A percentile compares a stretch with the other conserved stretches of the same genome.
phyloP scores from a whole-genome alignment of 2,888 invertebrate genomes.

The Adineta ricciae region DNA sequence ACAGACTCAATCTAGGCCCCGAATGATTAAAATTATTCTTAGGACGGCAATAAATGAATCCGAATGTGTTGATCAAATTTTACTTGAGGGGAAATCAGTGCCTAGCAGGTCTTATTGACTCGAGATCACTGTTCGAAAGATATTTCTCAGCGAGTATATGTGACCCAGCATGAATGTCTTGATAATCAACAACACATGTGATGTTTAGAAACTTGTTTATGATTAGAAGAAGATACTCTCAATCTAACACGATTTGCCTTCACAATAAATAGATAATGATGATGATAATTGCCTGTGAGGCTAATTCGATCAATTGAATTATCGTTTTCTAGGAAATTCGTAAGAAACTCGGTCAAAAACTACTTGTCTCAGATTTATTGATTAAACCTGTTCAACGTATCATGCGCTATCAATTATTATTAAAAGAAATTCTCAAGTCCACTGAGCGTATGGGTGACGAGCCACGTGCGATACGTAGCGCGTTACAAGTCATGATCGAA shows the following conservation, averaged over 20 bases:
- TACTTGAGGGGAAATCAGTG: too few species aligned
- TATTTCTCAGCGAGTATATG: too few species aligned
- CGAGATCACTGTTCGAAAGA: too few species aligned
- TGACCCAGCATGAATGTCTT: background rate
- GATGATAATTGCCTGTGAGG: too few species aligned
- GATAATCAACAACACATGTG: background rate
- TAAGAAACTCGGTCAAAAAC: conserved; percentile 79
- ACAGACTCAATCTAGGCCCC: background rate
- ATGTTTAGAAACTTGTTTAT: background rate
- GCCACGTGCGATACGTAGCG: conserved; percentile 43
- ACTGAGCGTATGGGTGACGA: conserved; percentile 71
- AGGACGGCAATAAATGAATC: background rate
- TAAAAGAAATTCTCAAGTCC: conserved; percentile 78
- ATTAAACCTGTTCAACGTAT: conserved; percentile 98
- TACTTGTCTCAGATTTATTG: conserved; percentile 81
- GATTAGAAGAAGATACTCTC: background rate
- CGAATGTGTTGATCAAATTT: too few species aligned
- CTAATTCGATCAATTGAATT: background rate
- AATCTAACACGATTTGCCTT: background rate
- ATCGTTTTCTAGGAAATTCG: conserved; percentile 57
- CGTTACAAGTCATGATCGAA: conserved; percentile 58
- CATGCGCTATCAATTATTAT: conserved; percentile 85
- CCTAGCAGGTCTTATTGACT: too few species aligned
- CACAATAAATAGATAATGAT: too few species aligned
- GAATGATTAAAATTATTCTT: background rate